Evolutionary conservation across 2,113 vertebrate genomes (phyloP), one percentile per base, ranked within the genome.

Genomic region (Lethenteron reissneri): DNA sequence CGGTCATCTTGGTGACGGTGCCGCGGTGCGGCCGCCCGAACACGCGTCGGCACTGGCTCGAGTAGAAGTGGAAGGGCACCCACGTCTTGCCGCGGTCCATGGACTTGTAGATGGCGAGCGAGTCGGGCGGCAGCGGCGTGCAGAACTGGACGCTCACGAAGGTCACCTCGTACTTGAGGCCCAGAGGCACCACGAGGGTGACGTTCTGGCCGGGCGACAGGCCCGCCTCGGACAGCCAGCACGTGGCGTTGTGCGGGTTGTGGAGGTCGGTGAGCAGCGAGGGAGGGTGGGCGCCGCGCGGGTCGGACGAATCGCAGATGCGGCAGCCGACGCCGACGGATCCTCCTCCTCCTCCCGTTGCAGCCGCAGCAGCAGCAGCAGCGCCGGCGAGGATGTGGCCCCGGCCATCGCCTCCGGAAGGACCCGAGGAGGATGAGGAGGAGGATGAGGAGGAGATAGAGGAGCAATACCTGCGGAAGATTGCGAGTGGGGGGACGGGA

Each of bases 111-210:
- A 97, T 94, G 64, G 81, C 87, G 90, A 97, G 94, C 75, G 92
- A 97, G 74, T 97, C 94, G 0, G 94, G 94, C 62, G 64, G n/a
- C n/a, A 90, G 83, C 1, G 89, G 85, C 2, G 94, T 92, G 81
- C 90, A 97, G 83, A 97, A 97, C 83, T 97, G 94, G 74, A 97
- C 84, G 79, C 91, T 96, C 78, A 97, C 94, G 70, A 97, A 97
- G 21, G 94, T 97, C 76, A 97, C 94, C 79, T 97, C 94, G 77
- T 97, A 97, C 79, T 95, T 96, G 82, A 97, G 96, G 60, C 88
- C 85, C 2, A 97, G 84, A 14, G 91, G 89, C 74, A 97, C 80
- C 1, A 83, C 87, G 73, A 97, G 84, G 25, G 91, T 92, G 75
- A 95, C 92, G 74, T 97, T 97, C 11, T 85, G 92, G 58, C 90